These are phyloP conservation scores for Allolobophora icterica DNA, from an alignment of 2,888 invertebrate genomes.

Conservation along the genomic window DNA sequence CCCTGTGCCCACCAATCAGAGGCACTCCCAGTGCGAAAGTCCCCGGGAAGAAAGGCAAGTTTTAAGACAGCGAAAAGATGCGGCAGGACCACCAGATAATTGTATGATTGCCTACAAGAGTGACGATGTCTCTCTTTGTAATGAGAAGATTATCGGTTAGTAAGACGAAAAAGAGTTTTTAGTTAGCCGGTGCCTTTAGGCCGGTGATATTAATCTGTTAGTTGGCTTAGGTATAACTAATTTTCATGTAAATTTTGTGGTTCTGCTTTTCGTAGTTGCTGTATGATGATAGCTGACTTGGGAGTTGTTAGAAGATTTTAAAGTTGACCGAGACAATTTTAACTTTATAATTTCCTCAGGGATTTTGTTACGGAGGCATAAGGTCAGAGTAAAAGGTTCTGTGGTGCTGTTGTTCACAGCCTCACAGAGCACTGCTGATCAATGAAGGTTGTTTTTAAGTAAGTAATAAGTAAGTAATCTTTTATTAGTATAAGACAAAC, in stretches of 20 bases:
- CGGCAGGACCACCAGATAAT: too few species aligned
- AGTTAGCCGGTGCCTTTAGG: neutral
- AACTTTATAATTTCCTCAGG: constrained; percentile 3
- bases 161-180: too few species aligned
- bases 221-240: neutral
- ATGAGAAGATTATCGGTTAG: too few species aligned
- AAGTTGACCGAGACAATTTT: neutral
- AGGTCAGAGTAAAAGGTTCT: neutral
- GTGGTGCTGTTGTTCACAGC: neutral
- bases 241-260: neutral
- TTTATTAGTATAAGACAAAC: too few species aligned
- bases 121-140: neutral
- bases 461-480: too few species aligned
- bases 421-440: neutral
- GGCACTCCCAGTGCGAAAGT: too few species aligned
- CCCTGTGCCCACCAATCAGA: too few species aligned
- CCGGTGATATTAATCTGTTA: neutral
- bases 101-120: neutral
- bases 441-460: neutral
- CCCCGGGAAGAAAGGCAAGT: too few species aligned
- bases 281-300: neutral
- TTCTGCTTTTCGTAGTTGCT: neutral
- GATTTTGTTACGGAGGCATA: neutral
- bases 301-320: neutral
- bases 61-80: too few species aligned